Evolutionary conservation across 2,113 vertebrate genomes (phyloP), one percentile per base, ranked within the genome.

Genomic region (Dromaius novaehollandiae): DNA sequence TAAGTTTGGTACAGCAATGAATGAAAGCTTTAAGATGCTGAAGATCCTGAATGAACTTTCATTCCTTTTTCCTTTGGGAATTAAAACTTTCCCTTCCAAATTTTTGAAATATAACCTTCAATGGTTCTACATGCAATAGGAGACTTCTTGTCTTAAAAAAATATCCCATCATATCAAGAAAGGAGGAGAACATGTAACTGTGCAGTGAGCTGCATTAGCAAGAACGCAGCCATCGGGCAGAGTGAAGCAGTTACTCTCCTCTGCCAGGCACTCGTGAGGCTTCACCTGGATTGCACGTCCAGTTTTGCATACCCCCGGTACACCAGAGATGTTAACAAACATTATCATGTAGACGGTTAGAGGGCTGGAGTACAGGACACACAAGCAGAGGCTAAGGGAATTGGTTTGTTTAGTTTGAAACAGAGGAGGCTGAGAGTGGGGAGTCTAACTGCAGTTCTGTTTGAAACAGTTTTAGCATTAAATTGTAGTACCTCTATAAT

Each of bases 241-340:
- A 61, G 11, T 5, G 4, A 55, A 78, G 36, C 46, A 48, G 9
- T 13, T 30, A 51, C n/a, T n/a, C n/a, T n/a, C n/a, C n/a, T n/a
- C n/a, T n/a, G n/a, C n/a, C n/a, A n/a, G n/a, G n/a, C n/a, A 46
- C 11, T 61, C 2, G 0, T 3, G 20, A 70, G 10, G 32, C 14
- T 77, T 78, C n/a, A 65, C 22, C 19, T 48, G n/a, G 89, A 63
- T 21, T 14, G 50, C n/a, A 48, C 7, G 74, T 19, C 38, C 48
- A 70, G 36, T 38, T 22, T 36, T 70, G 46, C n/a, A 87, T 1
- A 14, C 9, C 9, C 10, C 13, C 42, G 58, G 10, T 13, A 94
- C 3, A 69, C 13, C 22, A 34, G 0, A 50, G 32, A 46, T 51
- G 6, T 70, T 42, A n/a, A 80, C 38, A 88, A 68, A 34, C 14